These are phyloP conservation scores for Argyresthia goedartella DNA, from an alignment of 2,888 invertebrate species.

Conservation along the genomic window DNA sequence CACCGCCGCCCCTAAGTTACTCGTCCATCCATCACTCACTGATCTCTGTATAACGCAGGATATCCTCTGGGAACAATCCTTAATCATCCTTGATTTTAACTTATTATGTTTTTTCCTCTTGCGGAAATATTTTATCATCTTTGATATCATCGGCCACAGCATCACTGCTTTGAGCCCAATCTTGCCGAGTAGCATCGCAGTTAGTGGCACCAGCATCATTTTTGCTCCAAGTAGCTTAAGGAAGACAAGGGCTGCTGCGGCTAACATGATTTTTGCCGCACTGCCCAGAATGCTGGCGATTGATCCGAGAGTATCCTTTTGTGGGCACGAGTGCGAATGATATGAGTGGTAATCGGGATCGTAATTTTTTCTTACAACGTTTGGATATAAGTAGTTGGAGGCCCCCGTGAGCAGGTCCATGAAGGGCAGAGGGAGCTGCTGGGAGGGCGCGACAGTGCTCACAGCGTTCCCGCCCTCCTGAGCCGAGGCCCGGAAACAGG, in stretches of 20 bases:
- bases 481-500: constrained; percentile 30
- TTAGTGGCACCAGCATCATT: constrained; percentile 46
- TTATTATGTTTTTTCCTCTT: constrained; percentile 51
- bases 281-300: constrained; percentile 53
- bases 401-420: constrained; percentile 50
- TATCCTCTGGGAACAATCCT: constrained; percentile 51
- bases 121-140: constrained; percentile 54
- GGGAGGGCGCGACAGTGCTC: constrained; percentile 35
- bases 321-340: constrained; percentile 43
- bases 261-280: constrained; percentile 60
- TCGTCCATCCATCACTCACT: constrained; percentile 36
- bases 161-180: constrained; percentile 50
- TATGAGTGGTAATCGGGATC: constrained; percentile 23
- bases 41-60: constrained; percentile 51
- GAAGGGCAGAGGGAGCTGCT: constrained; percentile 36
- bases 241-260: constrained; percentile 48
- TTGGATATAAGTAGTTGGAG: constrained; percentile 39
- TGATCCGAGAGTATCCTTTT: constrained; percentile 44
- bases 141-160: constrained; percentile 58
- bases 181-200: constrained; percentile 46
- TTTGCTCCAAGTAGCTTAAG: constrained; percentile 53
- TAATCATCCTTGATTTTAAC: constrained; percentile 39
- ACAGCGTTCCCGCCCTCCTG: constrained; percentile 36
- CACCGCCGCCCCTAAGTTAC: constrained; percentile 50
- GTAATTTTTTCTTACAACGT: constrained; percentile 47